A percentile compares a stretch with the other conserved stretches of the same genome.
These are phyloP conservation scores for Aleiodes testaceus DNA, from an alignment of 2,888 invertebrate species.

Conservation along the genomic window DNA sequence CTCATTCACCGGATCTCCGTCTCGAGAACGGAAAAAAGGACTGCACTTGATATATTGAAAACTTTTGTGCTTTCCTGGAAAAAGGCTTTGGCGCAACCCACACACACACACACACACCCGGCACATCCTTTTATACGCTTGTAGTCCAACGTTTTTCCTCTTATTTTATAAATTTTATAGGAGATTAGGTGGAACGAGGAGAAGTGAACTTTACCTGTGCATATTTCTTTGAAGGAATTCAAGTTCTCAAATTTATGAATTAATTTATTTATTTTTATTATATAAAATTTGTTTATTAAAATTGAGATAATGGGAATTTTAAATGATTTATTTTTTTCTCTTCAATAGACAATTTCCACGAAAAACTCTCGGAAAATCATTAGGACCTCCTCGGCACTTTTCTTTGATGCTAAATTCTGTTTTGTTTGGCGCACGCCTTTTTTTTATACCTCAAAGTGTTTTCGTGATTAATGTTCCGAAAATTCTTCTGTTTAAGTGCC, in stretches of 20 bases:
- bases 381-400: slow-evolving; percentile 1
- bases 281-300: too few species aligned
- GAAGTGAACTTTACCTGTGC: background rate
- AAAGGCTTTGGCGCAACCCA: slow-evolving; percentile 62
- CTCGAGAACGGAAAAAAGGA: slow-evolving; percentile 54
- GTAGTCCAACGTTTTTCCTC: slow-evolving; percentile 37
- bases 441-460: slow-evolving; percentile 23
- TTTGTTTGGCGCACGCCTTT: slow-evolving; percentile 32
- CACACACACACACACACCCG: slow-evolving; percentile 64
- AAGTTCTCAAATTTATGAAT: background rate
- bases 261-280: too few species aligned
- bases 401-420: slow-evolving; percentile 24
- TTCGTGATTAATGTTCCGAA: slow-evolving; percentile 5
- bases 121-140: slow-evolving; percentile 61
- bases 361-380: slow-evolving; percentile 5
- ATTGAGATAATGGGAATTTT: too few species aligned
- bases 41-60: slow-evolving; percentile 68
- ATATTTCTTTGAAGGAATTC: background rate
- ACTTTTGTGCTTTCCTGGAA: slow-evolving; percentile 65
- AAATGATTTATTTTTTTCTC: background rate
- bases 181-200: slow-evolving; percentile 16
- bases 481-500: too few species aligned
- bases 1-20: slow-evolving; percentile 43
- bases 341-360: background rate
- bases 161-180: slow-evolving; percentile 15